Evolutionary conservation across 2,113 vertebrate species (phyloP).

Genomic region (Python bivittatus): DNA sequence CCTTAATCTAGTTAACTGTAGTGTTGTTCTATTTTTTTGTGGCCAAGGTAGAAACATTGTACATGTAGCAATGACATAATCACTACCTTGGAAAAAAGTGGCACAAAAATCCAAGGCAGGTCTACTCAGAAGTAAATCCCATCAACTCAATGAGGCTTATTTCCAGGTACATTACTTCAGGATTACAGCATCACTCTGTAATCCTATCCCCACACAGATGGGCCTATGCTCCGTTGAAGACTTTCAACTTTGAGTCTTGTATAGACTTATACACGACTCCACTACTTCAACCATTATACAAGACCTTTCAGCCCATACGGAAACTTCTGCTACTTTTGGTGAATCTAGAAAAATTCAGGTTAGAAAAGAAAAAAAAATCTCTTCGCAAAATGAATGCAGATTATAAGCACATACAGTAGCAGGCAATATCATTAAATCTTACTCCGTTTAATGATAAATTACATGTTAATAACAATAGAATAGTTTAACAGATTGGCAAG

Average conservation of each 20-base stretch:
- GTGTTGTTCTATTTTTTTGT: constrained; percentile 5
- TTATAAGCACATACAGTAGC: constrained; percentile 12
- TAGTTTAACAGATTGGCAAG: constrained; percentile 10
- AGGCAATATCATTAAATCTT: constrained; percentile 13
- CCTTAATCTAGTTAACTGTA: not conserved
- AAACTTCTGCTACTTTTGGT: not conserved
- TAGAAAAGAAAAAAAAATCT: not conserved
- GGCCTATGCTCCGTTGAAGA: not conserved
- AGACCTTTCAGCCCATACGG: not conserved
- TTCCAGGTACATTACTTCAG: not conserved
- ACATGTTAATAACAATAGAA: not conserved
- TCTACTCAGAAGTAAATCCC: too few relatives aligned
- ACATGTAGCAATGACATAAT: not conserved
- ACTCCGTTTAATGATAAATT: not conserved
- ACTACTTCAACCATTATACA: not conserved
- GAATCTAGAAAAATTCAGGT: constrained; percentile 21
- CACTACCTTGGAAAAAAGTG: not conserved
- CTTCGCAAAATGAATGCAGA: not conserved
- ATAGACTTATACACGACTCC: not conserved
- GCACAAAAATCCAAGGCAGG: too few relatives aligned
- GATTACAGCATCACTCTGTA: not conserved
- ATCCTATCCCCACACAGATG: too few relatives aligned
- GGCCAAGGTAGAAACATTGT: not conserved
- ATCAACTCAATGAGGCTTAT: too few relatives aligned
- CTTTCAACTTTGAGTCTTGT: not conserved